Evolutionary conservation across 1,140 invertebrate genomes (phyloP).

Genomic region (Brachionus manjavacas): DNA sequence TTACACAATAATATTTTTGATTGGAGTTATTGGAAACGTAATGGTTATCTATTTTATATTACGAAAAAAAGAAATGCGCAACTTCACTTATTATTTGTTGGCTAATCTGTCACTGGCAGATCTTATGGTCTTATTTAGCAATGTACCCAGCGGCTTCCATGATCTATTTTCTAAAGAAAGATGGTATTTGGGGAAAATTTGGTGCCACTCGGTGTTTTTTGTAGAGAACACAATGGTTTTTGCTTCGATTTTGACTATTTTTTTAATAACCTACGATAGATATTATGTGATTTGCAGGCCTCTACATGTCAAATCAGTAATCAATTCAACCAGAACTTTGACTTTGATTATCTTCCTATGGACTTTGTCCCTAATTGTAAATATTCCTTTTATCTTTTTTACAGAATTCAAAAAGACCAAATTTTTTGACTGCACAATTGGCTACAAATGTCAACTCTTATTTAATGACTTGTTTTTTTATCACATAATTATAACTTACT

Average conservation of each 20-base stretch:
- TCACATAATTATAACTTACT: not conserved
- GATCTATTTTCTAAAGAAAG: slow-evolving; percentile 36
- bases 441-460: not conserved
- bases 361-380: not conserved
- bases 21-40: slow-evolving; percentile 80
- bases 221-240: slow-evolving; percentile 17
- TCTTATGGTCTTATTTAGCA: slow-evolving; percentile 46
- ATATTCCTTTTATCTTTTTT: slow-evolving; percentile 30
- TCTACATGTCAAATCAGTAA: not conserved
- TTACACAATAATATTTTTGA: slow-evolving; percentile 74
- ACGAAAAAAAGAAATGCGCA: slow-evolving; percentile 81
- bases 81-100: slow-evolving; percentile 88
- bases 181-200: slow-evolving; percentile 37
- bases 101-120: slow-evolving; percentile 49
- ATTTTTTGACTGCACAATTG: slow-evolving; percentile 19
- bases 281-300: slow-evolving; percentile 30
- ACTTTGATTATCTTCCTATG: slow-evolving; percentile 12
- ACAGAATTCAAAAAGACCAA: not conserved
- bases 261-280: slow-evolving; percentile 34
- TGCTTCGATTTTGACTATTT: slow-evolving; percentile 32
- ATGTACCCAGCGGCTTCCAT: slow-evolving; percentile 26
- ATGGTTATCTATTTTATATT: slow-evolving; percentile 85
- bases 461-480: not conserved
- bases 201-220: slow-evolving; percentile 3
- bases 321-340: not conserved